Base-by-base conservation (phyloP, 1,140 invertebrate genomes). In the Paralvinella palmiformis region DNA sequence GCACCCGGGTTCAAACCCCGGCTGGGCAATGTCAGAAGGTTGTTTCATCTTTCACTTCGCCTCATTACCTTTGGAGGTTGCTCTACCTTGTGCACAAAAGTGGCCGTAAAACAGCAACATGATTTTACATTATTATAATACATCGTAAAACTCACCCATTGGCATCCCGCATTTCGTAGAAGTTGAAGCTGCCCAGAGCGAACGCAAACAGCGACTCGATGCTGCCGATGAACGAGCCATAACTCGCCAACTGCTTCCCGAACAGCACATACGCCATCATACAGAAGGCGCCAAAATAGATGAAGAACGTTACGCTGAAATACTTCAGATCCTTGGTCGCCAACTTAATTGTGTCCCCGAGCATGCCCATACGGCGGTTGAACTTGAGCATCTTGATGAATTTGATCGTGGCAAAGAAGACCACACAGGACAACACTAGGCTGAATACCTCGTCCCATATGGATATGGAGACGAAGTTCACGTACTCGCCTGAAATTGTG, bases 311-410 rank as follows among this genome's bases (percentile, higher is more conserved):
- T 63, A 77, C 69, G 53, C 69, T 73, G 71, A 80, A 80, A 7
- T 72, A 71, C 59, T 76, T 73, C 7, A 79, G 64, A 55, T 79
- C 76, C 41, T 75, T 73, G 5, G 69, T 65, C 20, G 75, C 70
- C 1, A 72, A 55, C 35, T 68, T 69, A 24, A 79, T 62, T 3
- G 78, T 80, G 24, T 75, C 73, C 3, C 76, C 74, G 22, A 81
- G 67, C 74, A 79, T 79, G 41, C 71, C 72, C 72, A 81, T 79
- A 59, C 76, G 77, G 52, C 74, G 72, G 72, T 84, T 84, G 68
- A 84, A 84, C 67, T 82, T 75, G 31, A 84, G 72, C 15, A 84
- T 71, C 66, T 83, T 82, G 35, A 83, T 77, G 68, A 83, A 83
- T 68, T 84, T 83, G 55, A 84, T 69, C n/a, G 82, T 83, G 27